A percentile compares a stretch with the other conserved stretches of the same genome.
phyloP scores from a whole-genome alignment of 2,797 vertebrate genomes.

The Dermochelys coriacea region DNA sequence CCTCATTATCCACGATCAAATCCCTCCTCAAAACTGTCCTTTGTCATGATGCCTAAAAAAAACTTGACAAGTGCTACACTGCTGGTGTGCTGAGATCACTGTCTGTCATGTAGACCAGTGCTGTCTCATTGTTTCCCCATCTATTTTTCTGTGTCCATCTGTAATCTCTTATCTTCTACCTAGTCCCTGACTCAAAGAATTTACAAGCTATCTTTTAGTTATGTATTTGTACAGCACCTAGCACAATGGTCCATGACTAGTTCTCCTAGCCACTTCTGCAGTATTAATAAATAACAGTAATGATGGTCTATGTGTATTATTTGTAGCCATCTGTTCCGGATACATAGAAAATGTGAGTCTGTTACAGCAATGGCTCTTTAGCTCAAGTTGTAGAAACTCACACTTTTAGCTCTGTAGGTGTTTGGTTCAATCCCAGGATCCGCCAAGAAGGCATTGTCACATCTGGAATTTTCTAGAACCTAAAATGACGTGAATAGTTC shows the following conservation, averaged over 20 bases:
- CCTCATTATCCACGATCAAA: too few species aligned
- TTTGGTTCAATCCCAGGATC: background rate
- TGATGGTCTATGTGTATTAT: background rate
- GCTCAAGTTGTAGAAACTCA: background rate
- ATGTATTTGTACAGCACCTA: too few species aligned
- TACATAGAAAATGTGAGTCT: background rate
- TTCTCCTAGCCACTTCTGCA: too few species aligned
- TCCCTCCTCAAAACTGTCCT: too few species aligned
- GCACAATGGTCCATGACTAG: too few species aligned
- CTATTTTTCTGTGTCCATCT: too few species aligned
- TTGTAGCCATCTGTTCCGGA: background rate
- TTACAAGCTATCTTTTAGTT: too few species aligned
- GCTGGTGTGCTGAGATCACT: background rate
- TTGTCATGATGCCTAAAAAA: background rate
- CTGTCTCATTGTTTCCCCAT: too few species aligned
- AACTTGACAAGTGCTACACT: background rate
- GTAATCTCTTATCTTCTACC: too few species aligned
- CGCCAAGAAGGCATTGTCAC: background rate
- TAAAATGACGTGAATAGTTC: background rate
- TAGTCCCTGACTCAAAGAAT: too few species aligned
- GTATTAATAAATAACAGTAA: too few species aligned
- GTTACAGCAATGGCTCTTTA: background rate
- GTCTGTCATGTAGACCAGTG: too few species aligned
- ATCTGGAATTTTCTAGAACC: background rate
- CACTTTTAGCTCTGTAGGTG: background rate